Base-by-base conservation (phyloP, 1,140 invertebrate species). In the Aphelenchoides avenae region DNA sequence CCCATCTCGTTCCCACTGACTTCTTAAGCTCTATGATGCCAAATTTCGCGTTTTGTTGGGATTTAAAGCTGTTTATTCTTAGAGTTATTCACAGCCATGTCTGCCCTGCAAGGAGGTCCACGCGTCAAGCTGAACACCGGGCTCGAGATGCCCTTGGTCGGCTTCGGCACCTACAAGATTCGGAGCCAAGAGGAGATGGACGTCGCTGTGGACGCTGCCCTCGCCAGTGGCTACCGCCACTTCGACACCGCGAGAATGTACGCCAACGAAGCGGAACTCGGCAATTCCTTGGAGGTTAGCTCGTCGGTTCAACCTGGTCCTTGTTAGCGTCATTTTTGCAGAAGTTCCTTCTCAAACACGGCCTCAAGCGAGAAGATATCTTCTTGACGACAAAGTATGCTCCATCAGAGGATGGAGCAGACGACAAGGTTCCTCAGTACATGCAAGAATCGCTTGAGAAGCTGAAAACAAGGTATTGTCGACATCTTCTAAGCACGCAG, bases 191-290 rank as follows among this genome's bases (percentile, higher is more conserved):
- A 20, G 0, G 47, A 50, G 13, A 51, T 68, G 15, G 52, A 71
- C 18, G 5, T 24, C 24, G 65, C 65, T 11, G 47, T 67, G 22
- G 68, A 67, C 41, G 68, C 61, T 29, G 65, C 65, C 24, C 30
- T 67, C 7, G 42, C 1, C 18, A 39, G 15, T 40, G 65, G 65
- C 15, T 67, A 67, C 33, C 43, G 68, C 9, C 27, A 64, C 2
- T 66, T 67, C 42, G 65, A 67, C 30, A 71, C 65, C 9, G 65
- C 65, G 6, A 67, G 71, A 20, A 70, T 39, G 43, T 67, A 67
- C 31, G 20, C 33, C 13, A 67, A 67, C 39, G 65, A 67, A 57
- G 24, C 15, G 6, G 42, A 71, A 37, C 31, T 71, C 15, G 65
- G 68, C 29, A 50, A 13, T 30, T 58, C 65, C 20, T 67, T 67